These are phyloP conservation scores for Burhinus bistriatus DNA, from an alignment of 2,113 vertebrate genomes.

Conservation along the genomic window DNA sequence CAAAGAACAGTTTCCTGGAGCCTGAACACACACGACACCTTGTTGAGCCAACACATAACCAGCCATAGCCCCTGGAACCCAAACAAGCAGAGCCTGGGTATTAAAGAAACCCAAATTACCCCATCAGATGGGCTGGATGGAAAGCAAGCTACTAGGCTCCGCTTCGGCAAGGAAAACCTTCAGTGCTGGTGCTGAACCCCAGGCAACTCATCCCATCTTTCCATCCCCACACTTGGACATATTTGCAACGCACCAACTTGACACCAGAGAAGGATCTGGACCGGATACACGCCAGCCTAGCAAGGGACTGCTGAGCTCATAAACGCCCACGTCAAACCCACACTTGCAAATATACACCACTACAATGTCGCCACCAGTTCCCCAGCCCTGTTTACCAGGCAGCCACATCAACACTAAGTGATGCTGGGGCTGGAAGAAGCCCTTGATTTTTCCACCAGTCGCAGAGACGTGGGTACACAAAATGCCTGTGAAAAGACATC, in stretches of 20 bases:
- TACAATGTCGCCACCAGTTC: background rate
- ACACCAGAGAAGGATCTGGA: background rate
- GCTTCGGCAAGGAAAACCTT: background rate
- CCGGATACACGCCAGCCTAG: accelerated
- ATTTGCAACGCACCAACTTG: accelerated
- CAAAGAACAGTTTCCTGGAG: background rate
- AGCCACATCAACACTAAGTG: background rate
- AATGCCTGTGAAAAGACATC: background rate
- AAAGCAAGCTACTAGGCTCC: accelerated
- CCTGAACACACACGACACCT: accelerated
- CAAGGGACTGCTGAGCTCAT: background rate
- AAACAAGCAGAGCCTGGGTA: background rate
- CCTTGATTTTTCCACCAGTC: background rate
- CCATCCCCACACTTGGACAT: accelerated
- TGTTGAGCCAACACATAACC: background rate
- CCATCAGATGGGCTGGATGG: background rate
- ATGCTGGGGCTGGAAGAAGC: background rate
- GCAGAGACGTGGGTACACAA: background rate
- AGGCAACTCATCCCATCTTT: background rate
- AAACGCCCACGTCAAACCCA: background rate
- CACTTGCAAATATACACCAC: background rate
- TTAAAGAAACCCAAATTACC: background rate
- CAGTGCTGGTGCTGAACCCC: background rate
- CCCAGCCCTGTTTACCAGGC: background rate
- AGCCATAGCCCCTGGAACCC: background rate